phyloP scores from a whole-genome alignment of 92 coral and sea anemone species.

The Micromussa lordhowensis region DNA sequence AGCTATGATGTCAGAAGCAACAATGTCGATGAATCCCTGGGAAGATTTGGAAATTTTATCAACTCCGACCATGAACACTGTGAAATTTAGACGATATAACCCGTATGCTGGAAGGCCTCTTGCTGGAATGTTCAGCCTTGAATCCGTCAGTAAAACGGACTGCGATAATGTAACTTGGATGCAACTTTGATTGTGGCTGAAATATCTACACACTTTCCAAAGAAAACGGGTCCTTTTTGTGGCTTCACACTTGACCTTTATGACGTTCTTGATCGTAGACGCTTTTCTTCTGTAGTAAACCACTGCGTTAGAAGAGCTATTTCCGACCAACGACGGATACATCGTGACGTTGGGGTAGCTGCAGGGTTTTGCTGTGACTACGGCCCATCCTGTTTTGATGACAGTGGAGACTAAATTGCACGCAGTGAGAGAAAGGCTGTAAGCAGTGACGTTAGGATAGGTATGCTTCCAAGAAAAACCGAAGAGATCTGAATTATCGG shows the following conservation, averaged over 20 bases:
- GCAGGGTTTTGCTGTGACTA: slow-evolving; percentile 71
- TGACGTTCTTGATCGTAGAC: slow-evolving; percentile 56
- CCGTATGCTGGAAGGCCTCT: slow-evolving; percentile 70
- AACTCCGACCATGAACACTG: slow-evolving; percentile 75
- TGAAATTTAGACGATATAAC: slow-evolving; percentile 40
- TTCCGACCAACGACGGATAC: slow-evolving; percentile 54
- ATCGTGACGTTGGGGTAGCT: slow-evolving; percentile 78
- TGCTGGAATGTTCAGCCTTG: slow-evolving; percentile 52
- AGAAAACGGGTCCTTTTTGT: slow-evolving; percentile 57
- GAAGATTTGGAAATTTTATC: slow-evolving; percentile 56
- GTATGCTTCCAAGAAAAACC: slow-evolving; percentile 7
- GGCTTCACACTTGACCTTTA: slow-evolving; percentile 80
- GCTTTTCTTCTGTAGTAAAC: slow-evolving; percentile 47
- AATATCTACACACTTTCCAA: slow-evolving; percentile 66
- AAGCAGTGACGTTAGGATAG: slow-evolving; percentile 40
- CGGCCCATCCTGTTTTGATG: slow-evolving; percentile 35
- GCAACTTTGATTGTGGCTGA: slow-evolving; percentile 26
- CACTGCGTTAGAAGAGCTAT: slow-evolving; percentile 48
- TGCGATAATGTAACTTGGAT: slow-evolving; percentile 21
- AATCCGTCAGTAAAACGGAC: slow-evolving; percentile 2
- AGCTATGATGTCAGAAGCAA: slow-evolving; percentile 67
- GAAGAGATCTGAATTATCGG: not conserved
- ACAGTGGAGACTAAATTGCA: slow-evolving; percentile 70
- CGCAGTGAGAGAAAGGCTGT: slow-evolving; percentile 45
- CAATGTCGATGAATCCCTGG: slow-evolving; percentile 63